Base-by-base conservation (phyloP, 2,113 vertebrate genomes). In the Cyprinodon brontotheroides region DNA sequence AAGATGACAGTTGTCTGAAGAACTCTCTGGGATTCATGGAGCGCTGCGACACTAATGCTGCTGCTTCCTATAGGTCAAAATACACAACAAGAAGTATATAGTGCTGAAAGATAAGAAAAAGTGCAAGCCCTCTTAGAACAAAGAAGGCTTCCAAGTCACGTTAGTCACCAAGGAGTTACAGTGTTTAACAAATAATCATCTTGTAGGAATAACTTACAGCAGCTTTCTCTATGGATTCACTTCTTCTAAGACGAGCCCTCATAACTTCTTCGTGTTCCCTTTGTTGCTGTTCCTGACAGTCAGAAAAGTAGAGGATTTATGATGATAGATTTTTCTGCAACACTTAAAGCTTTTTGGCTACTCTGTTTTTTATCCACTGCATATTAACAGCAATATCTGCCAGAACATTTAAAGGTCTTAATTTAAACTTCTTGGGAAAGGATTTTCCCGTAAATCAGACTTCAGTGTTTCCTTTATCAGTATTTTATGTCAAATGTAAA, bases 211-310 rank as follows among this genome's bases (percentile, higher is more conserved):
- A 4, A 93, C 96, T 94, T 87, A 96, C 96, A 0, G 92, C 94
- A 10, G 95, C 96, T 79, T 93, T 95, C 83, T 95, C 95, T 22
- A 95, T 95, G 70, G 95, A 93, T 69, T 95, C 93, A 53, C 95
- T 95, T 84, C 90, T 91, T 67, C 76, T 87, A 1, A 93, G 85
- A 39, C 92, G 89, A 64, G 94, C 93, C 76, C 92, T 92, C 93
- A 93, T 92, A 12, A 93, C 90, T 0, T 95, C 95, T 78, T 95
- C 93, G 29, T 93, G 94, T 70, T 95, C 94, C 65, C 64, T 92
- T 91, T 95, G 91, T 83, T 95, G 91, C 89, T 77, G 48, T 43
- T 90, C 90, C 94, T 95, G 91, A 70, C 43, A 76, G 69, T 8
- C 15, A 57, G 80, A 8, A 82, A 70, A 61, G 40, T 43, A 43